Percentiles rank a stretch among this genome's conserved stretches.
Conservation (phyloP, 2,113 vertebrate genomes). For the Oenanthe melanoleuca region DNA sequence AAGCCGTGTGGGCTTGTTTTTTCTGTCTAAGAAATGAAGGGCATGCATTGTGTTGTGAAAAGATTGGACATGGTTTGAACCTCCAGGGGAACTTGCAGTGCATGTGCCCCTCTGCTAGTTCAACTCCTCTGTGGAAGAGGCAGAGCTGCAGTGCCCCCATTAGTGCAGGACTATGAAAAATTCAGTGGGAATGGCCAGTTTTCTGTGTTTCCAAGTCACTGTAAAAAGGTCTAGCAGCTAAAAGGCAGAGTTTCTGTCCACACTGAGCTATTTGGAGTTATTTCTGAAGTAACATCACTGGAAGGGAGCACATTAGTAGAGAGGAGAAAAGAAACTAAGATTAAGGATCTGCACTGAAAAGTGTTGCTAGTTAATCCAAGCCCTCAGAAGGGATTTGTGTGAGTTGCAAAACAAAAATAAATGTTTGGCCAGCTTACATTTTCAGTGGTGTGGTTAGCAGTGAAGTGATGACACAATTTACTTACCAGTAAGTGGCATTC, state of each 20-base stretch:
- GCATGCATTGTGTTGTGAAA: fast-evolving
- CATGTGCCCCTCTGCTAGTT: neutral
- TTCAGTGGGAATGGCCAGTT: neutral
- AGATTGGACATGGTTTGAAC: neutral
- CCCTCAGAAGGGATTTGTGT: neutral
- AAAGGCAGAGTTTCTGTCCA: neutral
- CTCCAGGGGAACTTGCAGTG: neutral
- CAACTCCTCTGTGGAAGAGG: neutral
- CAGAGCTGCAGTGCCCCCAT: neutral
- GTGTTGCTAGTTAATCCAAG: neutral
- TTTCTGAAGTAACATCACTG: neutral
- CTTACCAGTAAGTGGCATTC: slow-evolving; percentile 49
- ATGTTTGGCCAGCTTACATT: neutral
- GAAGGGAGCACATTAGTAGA: neutral
- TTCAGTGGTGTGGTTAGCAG: neutral
- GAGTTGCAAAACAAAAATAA: neutral
- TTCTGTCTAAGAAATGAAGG: neutral
- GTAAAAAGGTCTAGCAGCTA: neutral
- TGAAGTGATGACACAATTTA: slow-evolving; percentile 47
- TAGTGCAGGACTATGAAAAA: neutral
- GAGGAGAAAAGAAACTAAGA: neutral
- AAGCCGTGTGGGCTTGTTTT: neutral
- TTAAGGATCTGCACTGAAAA: neutral
- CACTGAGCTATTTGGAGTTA: neutral
- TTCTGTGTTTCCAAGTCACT: neutral